Evolutionary conservation across 2,797 vertebrate genomes (phyloP), one percentile per base, ranked within the genome.

Genomic region (Pyrrhura leucotis): DNA sequence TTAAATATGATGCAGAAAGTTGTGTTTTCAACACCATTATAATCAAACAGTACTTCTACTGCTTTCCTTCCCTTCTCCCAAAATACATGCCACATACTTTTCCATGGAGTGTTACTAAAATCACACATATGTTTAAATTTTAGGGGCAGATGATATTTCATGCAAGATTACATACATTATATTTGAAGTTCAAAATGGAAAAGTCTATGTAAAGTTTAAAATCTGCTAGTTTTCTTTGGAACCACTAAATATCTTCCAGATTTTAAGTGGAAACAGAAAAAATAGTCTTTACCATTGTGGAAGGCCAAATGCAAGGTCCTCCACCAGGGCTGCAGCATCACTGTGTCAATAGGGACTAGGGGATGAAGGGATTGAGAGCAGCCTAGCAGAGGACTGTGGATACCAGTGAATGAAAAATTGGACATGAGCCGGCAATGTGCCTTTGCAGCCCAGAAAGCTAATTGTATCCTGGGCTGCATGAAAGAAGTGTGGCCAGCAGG

Each of bases 391-490:
- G 26, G 22, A 23, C 33, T 28, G 23, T 28, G 29, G 50, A 10
- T 74, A 13, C 12, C 50, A 29, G 17, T 54, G 63, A 33, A 4
- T 17, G 10, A 63, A 80, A 59, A 83, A 21, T 16, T 29, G 44
- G 17, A 19, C 6, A 0, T 54, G 25, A 67, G 9, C 26, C 0
- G 1, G 8, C 48, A 48, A 3, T 28, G 25, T 59, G 54, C 8
- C 5, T 40, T 76, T 2, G 3, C 40, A 77, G 31, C 54, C 26
- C 50, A 20, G 45, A 89, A 69, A 16, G 50, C 45, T 31, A 42
- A 0, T 33, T 2, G 2, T 63, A 22, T 44, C 9, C 53, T 40
- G 28, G 28, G 8, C 39, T 22, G 11, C 35, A 7, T 17, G 6
- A 21, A 65, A 50, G 72, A 31, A 80, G 44, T 0, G 0, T 14